Percentiles rank a stretch among this genome's conserved stretches.
Conservation (phyloP, 2,888 invertebrate species). For the Drosophila peninsularis region DNA sequence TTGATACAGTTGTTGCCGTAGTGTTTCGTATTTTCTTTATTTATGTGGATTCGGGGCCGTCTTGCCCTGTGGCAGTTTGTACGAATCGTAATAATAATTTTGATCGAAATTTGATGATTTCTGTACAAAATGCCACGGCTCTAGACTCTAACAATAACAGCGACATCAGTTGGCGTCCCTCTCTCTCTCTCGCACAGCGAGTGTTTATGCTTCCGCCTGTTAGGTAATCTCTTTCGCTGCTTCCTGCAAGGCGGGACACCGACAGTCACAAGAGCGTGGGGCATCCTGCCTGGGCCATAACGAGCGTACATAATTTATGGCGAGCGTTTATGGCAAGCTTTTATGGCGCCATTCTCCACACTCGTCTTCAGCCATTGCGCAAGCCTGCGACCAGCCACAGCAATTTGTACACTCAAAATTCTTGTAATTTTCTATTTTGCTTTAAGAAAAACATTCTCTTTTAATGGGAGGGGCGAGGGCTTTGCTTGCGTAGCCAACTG, state of each 20-base stretch:
- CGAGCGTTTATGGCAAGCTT: slow-evolving; percentile 28
- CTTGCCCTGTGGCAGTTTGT: slow-evolving; percentile 41
- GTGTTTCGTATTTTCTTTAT: not conserved
- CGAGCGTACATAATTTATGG: slow-evolving; percentile 39
- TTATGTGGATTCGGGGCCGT: slow-evolving; percentile 15
- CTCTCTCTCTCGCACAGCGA: slow-evolving; percentile 11
- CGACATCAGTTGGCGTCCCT: slow-evolving; percentile 26
- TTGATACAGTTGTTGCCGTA: slow-evolving; percentile 51
- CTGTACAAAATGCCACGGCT: slow-evolving; percentile 46
- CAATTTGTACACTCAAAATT: slow-evolving; percentile 3
- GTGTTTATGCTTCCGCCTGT: slow-evolving; percentile 47
- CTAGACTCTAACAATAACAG: slow-evolving; percentile 14
- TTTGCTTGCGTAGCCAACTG: not conserved
- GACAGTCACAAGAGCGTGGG: slow-evolving; percentile 11
- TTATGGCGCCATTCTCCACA: slow-evolving; percentile 32
- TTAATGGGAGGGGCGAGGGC: not conserved
- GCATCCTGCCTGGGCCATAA: slow-evolving; percentile 42
- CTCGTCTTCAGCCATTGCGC: slow-evolving; percentile 17
- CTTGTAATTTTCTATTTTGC: slow-evolving; percentile 3
- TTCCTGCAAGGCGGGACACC: slow-evolving; percentile 46
- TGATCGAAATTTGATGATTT: slow-evolving; percentile 55
- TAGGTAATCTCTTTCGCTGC: slow-evolving; percentile 43
- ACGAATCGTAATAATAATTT: slow-evolving; percentile 25
- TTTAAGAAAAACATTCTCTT: slow-evolving; percentile 14
- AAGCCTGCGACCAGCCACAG: not conserved